Conservation (phyloP, 2,797 vertebrate genomes). For the Melopsittacus undulatus region DNA sequence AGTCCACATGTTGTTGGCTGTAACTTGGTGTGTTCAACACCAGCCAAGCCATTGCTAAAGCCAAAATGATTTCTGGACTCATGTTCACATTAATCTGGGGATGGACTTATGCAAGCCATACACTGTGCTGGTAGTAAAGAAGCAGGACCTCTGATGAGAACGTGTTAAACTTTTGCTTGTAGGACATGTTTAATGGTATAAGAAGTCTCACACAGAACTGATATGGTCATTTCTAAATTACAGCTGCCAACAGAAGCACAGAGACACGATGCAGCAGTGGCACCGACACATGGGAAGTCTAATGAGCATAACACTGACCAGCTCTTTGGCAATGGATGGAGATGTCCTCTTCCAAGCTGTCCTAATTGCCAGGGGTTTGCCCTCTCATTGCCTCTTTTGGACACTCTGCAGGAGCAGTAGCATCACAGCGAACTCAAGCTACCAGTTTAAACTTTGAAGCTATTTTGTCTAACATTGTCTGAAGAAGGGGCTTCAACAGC, state of each 20-base stretch:
- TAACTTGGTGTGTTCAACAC: background rate
- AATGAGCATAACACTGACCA: background rate
- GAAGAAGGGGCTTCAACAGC: background rate
- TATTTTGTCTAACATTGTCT: background rate
- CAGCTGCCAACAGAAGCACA: background rate
- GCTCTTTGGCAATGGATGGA: background rate
- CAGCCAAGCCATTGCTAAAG: background rate
- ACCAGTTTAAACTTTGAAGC: background rate
- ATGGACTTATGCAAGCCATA: background rate
- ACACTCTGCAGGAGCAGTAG: background rate
- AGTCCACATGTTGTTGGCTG: background rate
- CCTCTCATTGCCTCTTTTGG: background rate
- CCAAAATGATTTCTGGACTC: background rate
- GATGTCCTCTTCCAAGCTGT: background rate
- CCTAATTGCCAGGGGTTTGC: background rate
- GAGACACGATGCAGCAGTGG: background rate
- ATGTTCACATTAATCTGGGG: background rate
- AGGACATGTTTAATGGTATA: accelerated
- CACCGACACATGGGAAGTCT: background rate
- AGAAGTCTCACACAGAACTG: background rate
- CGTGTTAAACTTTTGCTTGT: background rate
- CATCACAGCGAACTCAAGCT: background rate
- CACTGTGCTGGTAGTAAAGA: background rate
- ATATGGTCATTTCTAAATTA: background rate
- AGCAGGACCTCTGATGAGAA: background rate